These are phyloP conservation scores for Laothoe populi DNA, from an alignment of 2,888 invertebrate genomes.

Conservation along the genomic window DNA sequence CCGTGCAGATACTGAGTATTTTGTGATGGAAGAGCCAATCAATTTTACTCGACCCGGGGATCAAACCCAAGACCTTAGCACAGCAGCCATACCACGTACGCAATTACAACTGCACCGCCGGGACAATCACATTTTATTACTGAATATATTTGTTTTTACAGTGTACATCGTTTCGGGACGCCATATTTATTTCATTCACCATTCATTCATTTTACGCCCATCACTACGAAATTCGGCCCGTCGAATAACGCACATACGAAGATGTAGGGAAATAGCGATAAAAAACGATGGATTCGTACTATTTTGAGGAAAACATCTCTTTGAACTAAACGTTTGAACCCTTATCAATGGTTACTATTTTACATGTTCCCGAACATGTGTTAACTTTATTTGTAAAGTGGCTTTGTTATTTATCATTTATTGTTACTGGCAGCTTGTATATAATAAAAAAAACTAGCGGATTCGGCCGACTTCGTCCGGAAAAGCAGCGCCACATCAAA, in stretches of 20 bases:
- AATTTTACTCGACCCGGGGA: too few species aligned
- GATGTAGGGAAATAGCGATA: slow-evolving; percentile 39
- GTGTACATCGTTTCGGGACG: too few species aligned
- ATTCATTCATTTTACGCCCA: slow-evolving; percentile 12
- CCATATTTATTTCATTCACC: neutral
- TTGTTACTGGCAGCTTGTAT: too few species aligned
- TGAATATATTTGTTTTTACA: neutral
- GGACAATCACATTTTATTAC: too few species aligned
- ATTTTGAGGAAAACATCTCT: slow-evolving; percentile 41
- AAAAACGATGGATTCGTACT: slow-evolving; percentile 38
- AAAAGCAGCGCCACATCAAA: too few species aligned
- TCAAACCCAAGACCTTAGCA: too few species aligned
- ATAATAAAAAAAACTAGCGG: too few species aligned
- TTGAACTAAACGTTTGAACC: slow-evolving; percentile 35
- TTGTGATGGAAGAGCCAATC: too few species aligned
- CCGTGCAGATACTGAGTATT: too few species aligned
- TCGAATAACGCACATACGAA: slow-evolving; percentile 35
- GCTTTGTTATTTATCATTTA: neutral
- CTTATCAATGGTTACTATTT: slow-evolving; percentile 22
- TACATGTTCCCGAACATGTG: neutral
- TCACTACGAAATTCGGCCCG: slow-evolving; percentile 11
- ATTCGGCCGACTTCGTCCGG: too few species aligned
- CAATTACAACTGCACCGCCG: too few species aligned
- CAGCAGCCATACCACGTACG: too few species aligned
- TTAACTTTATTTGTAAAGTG: neutral